These are phyloP conservation scores for Ganaspis brasiliensis DNA, from an alignment of 2,888 invertebrate species.

Conservation along the genomic window DNA sequence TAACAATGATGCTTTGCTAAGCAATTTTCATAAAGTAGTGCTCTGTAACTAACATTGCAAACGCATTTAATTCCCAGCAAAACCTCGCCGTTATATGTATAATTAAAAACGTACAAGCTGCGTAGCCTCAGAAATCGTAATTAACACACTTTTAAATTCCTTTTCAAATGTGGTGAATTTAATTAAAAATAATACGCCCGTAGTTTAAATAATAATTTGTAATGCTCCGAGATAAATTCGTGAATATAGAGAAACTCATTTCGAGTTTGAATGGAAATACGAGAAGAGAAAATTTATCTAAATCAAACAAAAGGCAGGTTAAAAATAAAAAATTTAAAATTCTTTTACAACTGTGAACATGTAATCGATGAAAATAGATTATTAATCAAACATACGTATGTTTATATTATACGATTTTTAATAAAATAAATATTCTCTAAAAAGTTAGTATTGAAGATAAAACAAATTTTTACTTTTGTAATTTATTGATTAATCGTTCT, in stretches of 20 bases:
- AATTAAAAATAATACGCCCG: slow-evolving; percentile 10
- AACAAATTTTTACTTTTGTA: no score
- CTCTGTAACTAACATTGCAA: slow-evolving; percentile 15
- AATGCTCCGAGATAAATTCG: background rate
- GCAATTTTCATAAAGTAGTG: slow-evolving; percentile 13
- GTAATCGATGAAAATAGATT: no score
- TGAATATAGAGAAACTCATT: slow-evolving; percentile 5
- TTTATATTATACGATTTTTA: no score
- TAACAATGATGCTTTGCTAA: slow-evolving; percentile 28
- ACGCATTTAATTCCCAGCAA: background rate
- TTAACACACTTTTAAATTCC: slow-evolving; percentile 21
- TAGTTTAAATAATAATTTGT: background rate
- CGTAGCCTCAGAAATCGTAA: slow-evolving; percentile 19
- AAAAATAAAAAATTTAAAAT: background rate
- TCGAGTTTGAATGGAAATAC: background rate
- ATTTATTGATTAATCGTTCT: no score
- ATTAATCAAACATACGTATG: no score
- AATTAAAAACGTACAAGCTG: slow-evolving; percentile 30
- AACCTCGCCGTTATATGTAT: slow-evolving; percentile 1
- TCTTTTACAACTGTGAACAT: no score
- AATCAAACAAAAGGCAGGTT: background rate
- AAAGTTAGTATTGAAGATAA: no score
- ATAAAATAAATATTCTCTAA: no score
- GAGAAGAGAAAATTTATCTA: background rate
- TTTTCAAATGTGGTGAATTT: background rate